Percentiles rank a stretch among this genome's conserved stretches.
Evolutionary conservation across 2,113 vertebrate genomes (phyloP).

Genomic region (Grammomys surdaster): DNA sequence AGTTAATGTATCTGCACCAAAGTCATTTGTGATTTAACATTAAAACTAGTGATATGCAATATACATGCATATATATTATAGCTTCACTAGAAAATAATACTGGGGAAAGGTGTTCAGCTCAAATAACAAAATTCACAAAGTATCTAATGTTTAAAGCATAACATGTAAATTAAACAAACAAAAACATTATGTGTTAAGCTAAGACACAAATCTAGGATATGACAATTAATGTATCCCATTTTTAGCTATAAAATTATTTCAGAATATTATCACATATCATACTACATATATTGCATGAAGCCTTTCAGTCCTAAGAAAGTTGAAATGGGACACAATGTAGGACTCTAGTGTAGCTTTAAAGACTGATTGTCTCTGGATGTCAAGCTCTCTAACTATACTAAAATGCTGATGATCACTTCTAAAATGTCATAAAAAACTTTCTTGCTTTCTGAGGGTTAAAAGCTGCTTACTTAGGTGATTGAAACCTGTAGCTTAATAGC

Average conservation of each 20-base stretch:
- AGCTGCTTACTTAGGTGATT: too few relatives aligned
- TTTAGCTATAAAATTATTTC: background rate
- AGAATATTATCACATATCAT: background rate
- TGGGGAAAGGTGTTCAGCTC: background rate
- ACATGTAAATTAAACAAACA: conserved; percentile 8
- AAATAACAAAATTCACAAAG: background rate
- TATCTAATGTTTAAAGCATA: conserved; percentile 25
- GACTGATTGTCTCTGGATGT: too few relatives aligned
- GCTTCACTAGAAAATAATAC: background rate
- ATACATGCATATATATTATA: background rate
- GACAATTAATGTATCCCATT: background rate
- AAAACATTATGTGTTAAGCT: background rate
- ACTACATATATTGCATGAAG: background rate
- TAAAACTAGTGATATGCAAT: too few relatives aligned
- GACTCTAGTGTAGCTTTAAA: too few relatives aligned
- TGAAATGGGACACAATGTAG: too few relatives aligned
- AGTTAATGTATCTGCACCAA: background rate
- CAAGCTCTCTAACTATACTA: too few relatives aligned
- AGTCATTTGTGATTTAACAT: too few relatives aligned
- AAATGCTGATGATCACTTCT: too few relatives aligned
- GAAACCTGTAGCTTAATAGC: too few relatives aligned
- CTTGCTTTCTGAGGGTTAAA: too few relatives aligned
- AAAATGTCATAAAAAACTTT: too few relatives aligned
- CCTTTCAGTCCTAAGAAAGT: fast-evolving
- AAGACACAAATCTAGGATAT: background rate